Evolutionary conservation across 2,113 vertebrate genomes (phyloP).

Genomic region (Elephas maximus): DNA sequence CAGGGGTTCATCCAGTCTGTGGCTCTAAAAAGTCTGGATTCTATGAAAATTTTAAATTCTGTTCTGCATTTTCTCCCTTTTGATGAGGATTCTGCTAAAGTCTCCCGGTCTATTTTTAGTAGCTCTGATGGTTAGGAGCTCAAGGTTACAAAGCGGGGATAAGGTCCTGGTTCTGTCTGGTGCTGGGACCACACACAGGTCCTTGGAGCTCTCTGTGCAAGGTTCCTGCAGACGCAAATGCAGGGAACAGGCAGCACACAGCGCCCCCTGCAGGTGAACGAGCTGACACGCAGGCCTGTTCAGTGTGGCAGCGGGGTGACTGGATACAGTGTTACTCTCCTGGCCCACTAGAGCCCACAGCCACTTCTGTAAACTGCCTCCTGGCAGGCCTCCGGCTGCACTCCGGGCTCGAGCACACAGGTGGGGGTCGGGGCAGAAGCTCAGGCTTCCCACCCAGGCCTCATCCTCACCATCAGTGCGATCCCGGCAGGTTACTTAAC

Average conservation of each 20-base stretch:
- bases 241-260: background rate
- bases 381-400: background rate
- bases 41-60: too few species aligned
- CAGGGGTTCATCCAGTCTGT: too few species aligned
- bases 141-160: background rate
- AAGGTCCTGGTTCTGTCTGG: background rate
- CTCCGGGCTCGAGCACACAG: background rate
- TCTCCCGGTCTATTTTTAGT: background rate
- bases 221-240: background rate
- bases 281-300: accelerated
- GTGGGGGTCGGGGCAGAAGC: too few species aligned
- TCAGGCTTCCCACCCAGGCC: too few species aligned
- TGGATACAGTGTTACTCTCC: background rate
- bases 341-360: background rate
- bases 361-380: too few species aligned
- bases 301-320: background rate
- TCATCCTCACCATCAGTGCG: too few species aligned
- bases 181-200: background rate
- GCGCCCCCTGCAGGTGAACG: background rate
- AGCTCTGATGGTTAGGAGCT: background rate
- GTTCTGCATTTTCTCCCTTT: too few species aligned
- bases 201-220: background rate
- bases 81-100: too few species aligned
- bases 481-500: background rate
- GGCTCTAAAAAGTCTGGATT: too few species aligned